These are phyloP conservation scores for Hepsetus odoe DNA, from an alignment of 2,113 vertebrate genomes.

Conservation along the genomic window DNA sequence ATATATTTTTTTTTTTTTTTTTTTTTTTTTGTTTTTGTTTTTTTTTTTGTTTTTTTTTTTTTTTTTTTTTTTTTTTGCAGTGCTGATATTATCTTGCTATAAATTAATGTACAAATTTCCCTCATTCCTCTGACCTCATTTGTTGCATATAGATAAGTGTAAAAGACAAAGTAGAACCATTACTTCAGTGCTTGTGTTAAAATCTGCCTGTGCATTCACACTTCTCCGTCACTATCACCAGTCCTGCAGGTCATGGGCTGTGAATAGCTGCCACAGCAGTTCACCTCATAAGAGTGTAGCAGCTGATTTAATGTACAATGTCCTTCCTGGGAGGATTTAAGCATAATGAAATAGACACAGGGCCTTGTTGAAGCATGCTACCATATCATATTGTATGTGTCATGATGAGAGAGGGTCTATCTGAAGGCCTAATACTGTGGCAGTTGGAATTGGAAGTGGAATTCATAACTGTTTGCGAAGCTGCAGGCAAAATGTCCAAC, in stretches of 20 bases:
- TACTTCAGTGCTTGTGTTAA: not conserved
- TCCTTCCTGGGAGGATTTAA: conserved; percentile 1
- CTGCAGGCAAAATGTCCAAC: conserved; percentile 22
- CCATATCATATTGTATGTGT: not conserved
- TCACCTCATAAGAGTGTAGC: conserved; percentile 2
- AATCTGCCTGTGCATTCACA: not conserved
- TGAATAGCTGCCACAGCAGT: conserved; percentile 1
- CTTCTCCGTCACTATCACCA: conserved; percentile 4
- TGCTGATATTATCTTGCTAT: no score
- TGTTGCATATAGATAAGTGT: not conserved
- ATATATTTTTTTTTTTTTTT: no score
- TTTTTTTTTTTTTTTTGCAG: no score
- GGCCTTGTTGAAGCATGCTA: conserved; percentile 12
- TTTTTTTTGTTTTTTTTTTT: no score
- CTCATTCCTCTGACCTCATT: not conserved
- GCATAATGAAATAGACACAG: not conserved
- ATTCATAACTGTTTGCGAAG: conserved; percentile 1
- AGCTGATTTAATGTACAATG: not conserved
- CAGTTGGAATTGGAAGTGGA: no score
- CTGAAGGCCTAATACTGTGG: no score
- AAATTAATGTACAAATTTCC: no score
- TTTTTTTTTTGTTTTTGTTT: no score
- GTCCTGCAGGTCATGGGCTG: not conserved
- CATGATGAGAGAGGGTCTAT: not conserved
- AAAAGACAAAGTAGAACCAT: not conserved